phyloP scores from a whole-genome alignment of 1,140 invertebrate genomes.

The Globodera ellingtonae region DNA sequence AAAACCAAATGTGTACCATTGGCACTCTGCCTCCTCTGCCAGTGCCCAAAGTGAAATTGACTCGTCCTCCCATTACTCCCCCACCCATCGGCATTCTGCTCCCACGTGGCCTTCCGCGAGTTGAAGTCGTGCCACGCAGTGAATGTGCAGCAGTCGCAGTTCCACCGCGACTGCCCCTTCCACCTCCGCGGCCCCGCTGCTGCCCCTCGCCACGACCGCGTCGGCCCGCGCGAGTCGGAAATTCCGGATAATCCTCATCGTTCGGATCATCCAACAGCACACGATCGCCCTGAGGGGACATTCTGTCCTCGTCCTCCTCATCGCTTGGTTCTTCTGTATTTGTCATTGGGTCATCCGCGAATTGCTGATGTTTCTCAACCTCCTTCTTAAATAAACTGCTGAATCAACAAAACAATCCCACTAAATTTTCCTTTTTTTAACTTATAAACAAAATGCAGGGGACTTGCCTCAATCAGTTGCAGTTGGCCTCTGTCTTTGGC shows the following conservation, averaged over 20 bases:
- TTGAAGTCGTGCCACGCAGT: neutral
- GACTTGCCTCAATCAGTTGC: conserved; percentile 44
- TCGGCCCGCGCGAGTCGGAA: conserved; percentile 21
- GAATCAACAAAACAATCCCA: neutral
- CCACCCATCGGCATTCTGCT: conserved; percentile 17
- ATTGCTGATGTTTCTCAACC: conserved; percentile 38
- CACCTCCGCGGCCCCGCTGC: neutral
- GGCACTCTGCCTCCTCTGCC: conserved; percentile 12
- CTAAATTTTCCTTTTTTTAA: too few species aligned
- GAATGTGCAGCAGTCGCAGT: neutral
- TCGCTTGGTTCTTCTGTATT: conserved; percentile 17
- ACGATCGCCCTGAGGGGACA: neutral
- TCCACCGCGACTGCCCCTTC: conserved; percentile 14
- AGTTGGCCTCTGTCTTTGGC: conserved; percentile 48
- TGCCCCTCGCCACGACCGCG: conserved; percentile 8
- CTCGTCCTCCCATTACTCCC: conserved; percentile 18
- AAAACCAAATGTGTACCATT: neutral
- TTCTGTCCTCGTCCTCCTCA: conserved; percentile 36
- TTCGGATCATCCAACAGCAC: conserved; percentile 25
- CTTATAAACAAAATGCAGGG: too few species aligned
- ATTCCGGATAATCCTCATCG: conserved; percentile 19
- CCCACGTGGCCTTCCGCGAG: conserved; percentile 23
- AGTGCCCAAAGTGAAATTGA: conserved; percentile 5
- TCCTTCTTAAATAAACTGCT: conserved; percentile 31
- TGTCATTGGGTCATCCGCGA: conserved; percentile 24